phyloP scores from a whole-genome alignment of 2,888 invertebrate genomes.

The Nymphalis c-album region DNA sequence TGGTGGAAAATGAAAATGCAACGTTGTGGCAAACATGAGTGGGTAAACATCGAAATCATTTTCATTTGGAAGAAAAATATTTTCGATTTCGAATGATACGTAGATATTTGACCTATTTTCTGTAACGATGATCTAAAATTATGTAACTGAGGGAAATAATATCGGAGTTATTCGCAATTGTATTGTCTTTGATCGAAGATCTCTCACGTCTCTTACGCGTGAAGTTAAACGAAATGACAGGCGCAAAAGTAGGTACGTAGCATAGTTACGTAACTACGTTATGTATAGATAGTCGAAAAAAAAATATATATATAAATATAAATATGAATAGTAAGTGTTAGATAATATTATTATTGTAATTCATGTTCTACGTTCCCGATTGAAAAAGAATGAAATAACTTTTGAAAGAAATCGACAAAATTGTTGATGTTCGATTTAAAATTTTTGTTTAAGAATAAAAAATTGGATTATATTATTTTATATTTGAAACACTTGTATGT shows the following conservation, averaged over 20 bases:
- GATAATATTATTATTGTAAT: neutral
- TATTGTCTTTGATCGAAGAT: constrained; percentile 1
- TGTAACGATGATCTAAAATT: neutral
- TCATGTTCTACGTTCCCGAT: neutral
- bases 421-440: neutral
- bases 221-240: constrained; percentile 14
- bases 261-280: constrained; percentile 21
- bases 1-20: neutral
- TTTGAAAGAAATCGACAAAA: neutral
- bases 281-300: constrained; percentile 2
- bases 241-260: constrained; percentile 17
- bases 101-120: too few species aligned
- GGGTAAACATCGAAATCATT: neutral
- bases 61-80: neutral
- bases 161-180: neutral
- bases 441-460: neutral
- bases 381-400: neutral
- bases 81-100: neutral
- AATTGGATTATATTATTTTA: neutral
- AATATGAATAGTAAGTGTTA: neutral
- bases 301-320: neutral
- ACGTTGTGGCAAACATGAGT: neutral
- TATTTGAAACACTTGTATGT: neutral
- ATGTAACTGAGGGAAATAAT: neutral
- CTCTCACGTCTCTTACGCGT: neutral